A percentile compares a stretch with the other conserved stretches of the same genome.
These are phyloP conservation scores for Desoria tigrina DNA, from an alignment of 2,888 invertebrate genomes.

Conservation along the genomic window DNA sequence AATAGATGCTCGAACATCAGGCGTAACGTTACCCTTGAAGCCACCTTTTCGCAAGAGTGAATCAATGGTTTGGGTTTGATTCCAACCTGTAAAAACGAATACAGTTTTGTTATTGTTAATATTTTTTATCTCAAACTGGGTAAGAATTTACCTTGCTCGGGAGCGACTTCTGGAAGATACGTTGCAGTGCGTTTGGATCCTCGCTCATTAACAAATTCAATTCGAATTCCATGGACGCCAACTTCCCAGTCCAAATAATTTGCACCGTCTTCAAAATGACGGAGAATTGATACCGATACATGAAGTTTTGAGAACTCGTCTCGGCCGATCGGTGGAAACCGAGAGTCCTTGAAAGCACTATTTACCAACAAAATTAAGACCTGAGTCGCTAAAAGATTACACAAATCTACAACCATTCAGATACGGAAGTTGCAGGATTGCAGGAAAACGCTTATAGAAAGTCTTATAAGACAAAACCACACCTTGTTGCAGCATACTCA, in stretches of 20 bases:
- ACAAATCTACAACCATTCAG: constrained; percentile 1
- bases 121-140: no score
- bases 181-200: constrained; percentile 94
- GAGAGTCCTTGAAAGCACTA: constrained; percentile 95
- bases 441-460: constrained; percentile 1
- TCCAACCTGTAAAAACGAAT: constrained; percentile 87
- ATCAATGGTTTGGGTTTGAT: constrained; percentile 97
- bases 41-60: constrained; percentile 96
- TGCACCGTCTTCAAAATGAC: constrained; percentile 92
- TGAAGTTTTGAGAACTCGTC: constrained; percentile 91
- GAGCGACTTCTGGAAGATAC: constrained; percentile 96
- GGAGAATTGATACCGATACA: constrained; percentile 93
- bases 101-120: neutral
- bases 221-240: constrained; percentile 94
- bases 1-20: constrained; percentile 81
- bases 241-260: constrained; percentile 98
- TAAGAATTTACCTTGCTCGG: constrained; percentile 80
- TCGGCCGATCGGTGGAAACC: constrained; percentile 90
- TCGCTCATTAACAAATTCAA: constrained; percentile 93
- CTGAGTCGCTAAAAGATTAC: no score
- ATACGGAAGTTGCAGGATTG: no score
- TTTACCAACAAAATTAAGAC: no score
- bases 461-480: constrained; percentile 49
- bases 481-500: constrained; percentile 93
- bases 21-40: constrained; percentile 86